Base-by-base conservation (phyloP, 1,140 invertebrate genomes). In the Melanaphis sacchari region DNA sequence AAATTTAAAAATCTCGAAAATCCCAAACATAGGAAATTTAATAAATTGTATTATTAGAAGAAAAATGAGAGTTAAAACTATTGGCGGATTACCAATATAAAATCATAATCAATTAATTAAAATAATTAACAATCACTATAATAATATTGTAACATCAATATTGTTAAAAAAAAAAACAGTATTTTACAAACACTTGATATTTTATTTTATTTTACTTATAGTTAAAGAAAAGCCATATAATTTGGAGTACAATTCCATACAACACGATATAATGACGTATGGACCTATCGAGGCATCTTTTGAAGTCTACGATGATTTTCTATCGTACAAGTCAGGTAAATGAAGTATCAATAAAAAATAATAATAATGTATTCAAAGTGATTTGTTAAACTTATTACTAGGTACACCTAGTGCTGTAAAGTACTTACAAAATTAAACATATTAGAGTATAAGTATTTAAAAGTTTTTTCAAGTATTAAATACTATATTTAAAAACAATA, bases 271-370 rank as follows among this genome's bases (percentile, higher is more conserved):
- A 4, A 66, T 93, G 31, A 49, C 24, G 22, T 82, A 93, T 36
- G 93, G 93, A 31, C 93, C 93, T 4, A 40, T 90, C 22, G 90
- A 89, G 41, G 46, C 38, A 22, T 43, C 89, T 8, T 94, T 94
- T 54, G 81, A 81, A 2, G 88, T 94, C 1, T 94, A 91, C 54
- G 76, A 85, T 18, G 93, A 94, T 36, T 94, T 94, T 59, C n/a
- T 84, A 6, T 41, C 43, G 24, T 94, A 94, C 31, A 92, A 94
- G 43, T 91, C 52, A 21, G 93, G 93, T 94, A 52, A 91, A 66
- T 82, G 3, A 6, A 82, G 8, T 38, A 24, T 38, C 38, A n/a
- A 66, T 66, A 66, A n/a, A 66, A 66, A 26, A n/a, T n/a, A 66
- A 46, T 76, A n/a, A 66, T 66, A 5, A 31, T 66, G n/a, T 26